These are phyloP conservation scores for Dendronephthya gigantea DNA, from an alignment of 64 coral and sea anemone species.

Conservation along the genomic window DNA sequence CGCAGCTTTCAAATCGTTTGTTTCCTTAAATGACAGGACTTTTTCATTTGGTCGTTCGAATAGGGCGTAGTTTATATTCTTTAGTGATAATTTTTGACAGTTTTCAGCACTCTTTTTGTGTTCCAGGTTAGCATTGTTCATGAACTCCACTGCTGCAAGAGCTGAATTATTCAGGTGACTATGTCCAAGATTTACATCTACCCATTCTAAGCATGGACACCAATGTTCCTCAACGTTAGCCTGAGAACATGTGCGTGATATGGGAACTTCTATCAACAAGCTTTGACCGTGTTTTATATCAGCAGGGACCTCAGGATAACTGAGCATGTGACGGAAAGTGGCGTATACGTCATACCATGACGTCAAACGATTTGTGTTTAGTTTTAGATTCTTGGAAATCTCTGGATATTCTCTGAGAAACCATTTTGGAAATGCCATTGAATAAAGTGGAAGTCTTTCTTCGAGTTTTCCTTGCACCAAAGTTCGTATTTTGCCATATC, in stretches of 20 bases:
- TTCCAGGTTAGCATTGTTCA: not conserved
- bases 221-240: not conserved
- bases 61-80: not conserved
- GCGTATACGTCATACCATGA: constrained; percentile 8
- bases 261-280: not conserved
- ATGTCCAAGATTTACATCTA: too few relatives aligned
- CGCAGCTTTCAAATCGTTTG: not conserved
- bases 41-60: not conserved
- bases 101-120: not conserved
- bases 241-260: not conserved
- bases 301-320: not conserved
- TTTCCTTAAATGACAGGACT: not conserved
- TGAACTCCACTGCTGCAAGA: not conserved
- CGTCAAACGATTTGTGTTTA: not conserved
- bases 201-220: not conserved
- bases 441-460: too few relatives aligned
- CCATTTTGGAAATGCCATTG: too few relatives aligned
- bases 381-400: not conserved
- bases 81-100: not conserved
- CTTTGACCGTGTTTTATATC: not conserved
- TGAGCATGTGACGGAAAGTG: not conserved
- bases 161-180: not conserved
- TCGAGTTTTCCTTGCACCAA: too few relatives aligned
- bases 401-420: not conserved
- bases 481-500: too few relatives aligned